A percentile compares a stretch with the other conserved stretches of the same genome.
phyloP scores from a whole-genome alignment of 2,888 invertebrate genomes.

The Oscheius sp. region DNA sequence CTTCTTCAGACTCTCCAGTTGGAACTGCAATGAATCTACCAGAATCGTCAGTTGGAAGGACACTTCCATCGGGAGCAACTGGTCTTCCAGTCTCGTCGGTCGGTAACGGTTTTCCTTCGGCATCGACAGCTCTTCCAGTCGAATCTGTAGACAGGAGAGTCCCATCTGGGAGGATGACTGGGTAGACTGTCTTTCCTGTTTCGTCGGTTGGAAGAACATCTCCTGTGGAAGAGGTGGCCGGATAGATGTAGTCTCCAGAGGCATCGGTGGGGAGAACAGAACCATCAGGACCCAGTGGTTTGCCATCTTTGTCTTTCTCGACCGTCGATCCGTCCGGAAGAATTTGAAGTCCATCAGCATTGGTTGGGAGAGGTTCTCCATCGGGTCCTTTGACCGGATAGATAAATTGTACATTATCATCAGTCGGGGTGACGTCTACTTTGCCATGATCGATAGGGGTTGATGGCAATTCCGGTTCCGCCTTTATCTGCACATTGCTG shows the following conservation, averaged over 20 bases:
- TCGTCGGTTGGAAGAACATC: conserved; percentile 42
- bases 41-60: conserved; percentile 27
- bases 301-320: conserved; percentile 41
- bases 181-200: conserved; percentile 42
- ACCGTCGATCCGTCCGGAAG: conserved; percentile 42
- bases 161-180: conserved; percentile 55
- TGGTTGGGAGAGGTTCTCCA: conserved; percentile 40
- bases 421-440: conserved; percentile 44
- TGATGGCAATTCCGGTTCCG: too few relatives aligned
- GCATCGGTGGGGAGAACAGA: conserved; percentile 42
- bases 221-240: conserved; percentile 31
- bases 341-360: conserved; percentile 39
- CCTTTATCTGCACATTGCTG: too few relatives aligned
- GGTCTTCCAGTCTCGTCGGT: conserved; percentile 30
- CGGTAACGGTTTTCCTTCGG: conserved; percentile 37
- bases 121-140: conserved; percentile 44
- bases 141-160: conserved; percentile 49
- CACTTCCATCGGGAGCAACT: conserved; percentile 45
- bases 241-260: conserved; percentile 20
- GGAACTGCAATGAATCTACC: conserved; percentile 33
- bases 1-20: neutral
- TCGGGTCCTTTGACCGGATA: conserved; percentile 30
- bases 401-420: conserved; percentile 40
- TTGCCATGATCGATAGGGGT: conserved; percentile 50
- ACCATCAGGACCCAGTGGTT: conserved; percentile 1